Base-by-base conservation (phyloP, 1,140 invertebrate genomes). In the Rhopalosiphum padi region DNA sequence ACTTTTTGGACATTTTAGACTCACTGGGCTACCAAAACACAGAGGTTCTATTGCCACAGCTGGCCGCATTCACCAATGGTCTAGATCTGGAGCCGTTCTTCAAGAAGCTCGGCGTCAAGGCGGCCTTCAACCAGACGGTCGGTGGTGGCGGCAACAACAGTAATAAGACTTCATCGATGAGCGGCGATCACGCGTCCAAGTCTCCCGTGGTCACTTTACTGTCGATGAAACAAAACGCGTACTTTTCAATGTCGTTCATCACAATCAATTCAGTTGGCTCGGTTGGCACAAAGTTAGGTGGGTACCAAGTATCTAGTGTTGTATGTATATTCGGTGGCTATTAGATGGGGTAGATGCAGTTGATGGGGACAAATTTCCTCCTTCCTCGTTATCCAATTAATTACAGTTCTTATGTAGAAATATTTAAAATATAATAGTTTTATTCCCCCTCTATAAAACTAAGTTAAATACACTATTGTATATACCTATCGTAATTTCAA, bases 181-280 rank as follows among this genome's bases (percentile, higher is more conserved):
- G n/a, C 25, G 60, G 46, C 35, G n/a, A 77, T 83, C 53, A 18
- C 35, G 53, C 9, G 51, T 93, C 46, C 5, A 92, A 92, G 91
- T 85, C 48, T 48, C 91, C 91, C 22, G n/a, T n/a, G 9, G 15
- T 83, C 51, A 85, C 82, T n/a, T 53, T 94, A n/a, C 93, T 94
- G 41, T 94, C 94, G 21, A 94, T 95, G 37, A 95, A 94, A 51
- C 95, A 95, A 87, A 95, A 95, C 88, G 94, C 94, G 25, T 95
- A 94, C 90, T 95, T 95, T 82, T 94, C 94, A 48, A 95, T 95
- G 11, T 95, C 95, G 48, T 95, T 95, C 91, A 94, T 94, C 22
- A 94, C 95, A 23, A 94, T 95, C 21, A 95, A 95, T 87, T 95
- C 95, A 11, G 94, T 95, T n/a, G 94, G 94, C 22, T 94, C 94